These are phyloP conservation scores for Mercenaria mercenaria DNA, from an alignment of 1,140 invertebrate genomes.

Conservation along the genomic window DNA sequence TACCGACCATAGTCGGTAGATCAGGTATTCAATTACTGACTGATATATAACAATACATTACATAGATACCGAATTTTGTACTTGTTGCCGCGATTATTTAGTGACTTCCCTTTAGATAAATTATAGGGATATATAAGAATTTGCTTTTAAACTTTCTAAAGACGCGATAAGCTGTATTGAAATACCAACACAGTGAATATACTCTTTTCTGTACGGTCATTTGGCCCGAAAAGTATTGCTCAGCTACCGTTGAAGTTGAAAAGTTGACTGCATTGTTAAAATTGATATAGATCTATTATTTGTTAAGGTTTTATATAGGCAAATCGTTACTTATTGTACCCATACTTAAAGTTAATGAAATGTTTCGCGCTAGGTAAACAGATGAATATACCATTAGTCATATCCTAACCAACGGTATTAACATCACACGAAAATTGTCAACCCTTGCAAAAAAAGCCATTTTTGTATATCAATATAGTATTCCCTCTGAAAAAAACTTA, in stretches of 20 bases:
- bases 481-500: background rate
- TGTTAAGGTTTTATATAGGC: slow-evolving; percentile 11
- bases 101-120: slow-evolving; percentile 27
- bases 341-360: slow-evolving; percentile 27
- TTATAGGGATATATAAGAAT: slow-evolving; percentile 31
- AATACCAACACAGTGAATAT: slow-evolving; percentile 35
- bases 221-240: slow-evolving; percentile 26
- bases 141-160: slow-evolving; percentile 60
- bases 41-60: slow-evolving; percentile 17
- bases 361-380: slow-evolving; percentile 34
- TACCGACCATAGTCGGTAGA: background rate
- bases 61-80: slow-evolving; percentile 14
- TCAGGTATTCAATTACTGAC: background rate
- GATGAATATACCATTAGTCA: slow-evolving; percentile 53
- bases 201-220: slow-evolving; percentile 1
- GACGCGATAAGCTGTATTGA: slow-evolving; percentile 47
- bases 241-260: slow-evolving; percentile 47
- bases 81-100: slow-evolving; percentile 39
- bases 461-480: background rate
- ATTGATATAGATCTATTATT: slow-evolving; percentile 46
- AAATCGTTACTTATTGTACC: slow-evolving; percentile 60
- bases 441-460: slow-evolving; percentile 9
- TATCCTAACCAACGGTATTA: background rate
- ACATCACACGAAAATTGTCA: slow-evolving; percentile 26
- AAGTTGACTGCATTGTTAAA: slow-evolving; percentile 49